Base-by-base conservation (phyloP, 2,797 vertebrate species). In the Fistularia tabacaria region DNA sequence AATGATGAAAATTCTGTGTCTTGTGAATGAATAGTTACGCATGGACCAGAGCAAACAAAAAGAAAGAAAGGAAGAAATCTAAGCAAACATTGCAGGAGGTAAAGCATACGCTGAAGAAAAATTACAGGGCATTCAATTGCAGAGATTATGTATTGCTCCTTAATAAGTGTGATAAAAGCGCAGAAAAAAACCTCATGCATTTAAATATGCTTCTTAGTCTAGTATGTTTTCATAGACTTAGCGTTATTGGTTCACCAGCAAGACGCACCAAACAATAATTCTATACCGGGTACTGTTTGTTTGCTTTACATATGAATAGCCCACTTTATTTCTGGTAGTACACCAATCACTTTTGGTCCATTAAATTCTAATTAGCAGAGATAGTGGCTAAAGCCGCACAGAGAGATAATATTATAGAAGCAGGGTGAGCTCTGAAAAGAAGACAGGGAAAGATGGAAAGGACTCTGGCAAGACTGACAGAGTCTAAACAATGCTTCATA, bases 201-300 rank as follows among this genome's bases (percentile, higher is more conserved):
- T 91, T 92, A 91, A 92, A 92, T 90, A 89, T 87, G 86, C 90
- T 91, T 90, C 86, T 91, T 91, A 92, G 89, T 81, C 73, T 60
- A 40, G 74, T 76, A 81, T 77, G 78, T 84, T 79, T 86, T 76
- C 71, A 60, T 45, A 54, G 79, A 68, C 69, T 69, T 66, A 76
- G 80, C 78, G 77, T 86, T 80, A 82, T 81, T 73, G 77, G 74
- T 78, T 76, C 69, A 81, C 71, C 38, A 69, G 80, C 80, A 72
- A 72, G 79, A 85, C 48, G 62, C 63, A 57, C 66, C 68, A 74
- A 82, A 85, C 82, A 80, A 86, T 88, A 80, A 80, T 88, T 87
- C 81, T 79, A 71, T 74, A 76, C 76, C 79, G 74, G 88, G 75
- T 74, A 79, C 75, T 77, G 77, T 87, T 89, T 92, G 87, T 90